A percentile compares a stretch with the other conserved stretches of the same genome.
These are phyloP conservation scores for Adelphocoris suturalis DNA, from an alignment of 2,888 invertebrate genomes.

Conservation along the genomic window DNA sequence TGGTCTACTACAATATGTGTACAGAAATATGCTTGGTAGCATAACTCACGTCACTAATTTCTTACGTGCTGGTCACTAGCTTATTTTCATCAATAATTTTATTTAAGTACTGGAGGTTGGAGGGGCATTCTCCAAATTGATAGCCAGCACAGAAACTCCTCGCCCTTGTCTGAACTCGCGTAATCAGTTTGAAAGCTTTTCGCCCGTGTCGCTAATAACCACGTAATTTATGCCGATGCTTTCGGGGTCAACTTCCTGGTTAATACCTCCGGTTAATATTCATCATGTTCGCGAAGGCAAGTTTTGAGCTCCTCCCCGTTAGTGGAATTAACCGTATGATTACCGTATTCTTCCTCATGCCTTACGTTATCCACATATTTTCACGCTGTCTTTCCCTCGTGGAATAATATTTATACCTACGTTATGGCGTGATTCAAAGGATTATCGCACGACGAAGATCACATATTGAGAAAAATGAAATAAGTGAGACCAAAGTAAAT, in stretches of 20 bases:
- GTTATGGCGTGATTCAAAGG: no score
- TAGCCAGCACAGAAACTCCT: background rate
- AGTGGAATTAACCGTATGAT: slow-evolving; percentile 4
- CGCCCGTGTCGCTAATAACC: slow-evolving; percentile 23
- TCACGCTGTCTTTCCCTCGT: background rate
- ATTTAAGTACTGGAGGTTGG: no score
- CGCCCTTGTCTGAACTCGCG: background rate
- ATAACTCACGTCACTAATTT: no score
- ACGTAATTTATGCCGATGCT: background rate
- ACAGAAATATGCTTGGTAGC: no score
- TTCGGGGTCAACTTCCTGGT: slow-evolving; percentile 1
- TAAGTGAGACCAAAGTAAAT: no score
- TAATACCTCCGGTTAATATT: background rate
- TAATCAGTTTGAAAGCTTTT: slow-evolving; percentile 28
- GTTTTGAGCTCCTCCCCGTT: background rate
- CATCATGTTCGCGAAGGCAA: slow-evolving; percentile 2
- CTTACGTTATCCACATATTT: background rate
- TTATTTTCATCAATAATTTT: no score
- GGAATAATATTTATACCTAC: no score
- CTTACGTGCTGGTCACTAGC: no score
- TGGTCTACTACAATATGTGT: no score
- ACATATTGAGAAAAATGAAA: no score
- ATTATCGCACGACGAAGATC: no score
- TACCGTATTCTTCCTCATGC: background rate
- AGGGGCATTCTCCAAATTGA: no score